Base-by-base conservation (phyloP, 2,888 invertebrate genomes). In the Ptycholaimellus sp. region DNA sequence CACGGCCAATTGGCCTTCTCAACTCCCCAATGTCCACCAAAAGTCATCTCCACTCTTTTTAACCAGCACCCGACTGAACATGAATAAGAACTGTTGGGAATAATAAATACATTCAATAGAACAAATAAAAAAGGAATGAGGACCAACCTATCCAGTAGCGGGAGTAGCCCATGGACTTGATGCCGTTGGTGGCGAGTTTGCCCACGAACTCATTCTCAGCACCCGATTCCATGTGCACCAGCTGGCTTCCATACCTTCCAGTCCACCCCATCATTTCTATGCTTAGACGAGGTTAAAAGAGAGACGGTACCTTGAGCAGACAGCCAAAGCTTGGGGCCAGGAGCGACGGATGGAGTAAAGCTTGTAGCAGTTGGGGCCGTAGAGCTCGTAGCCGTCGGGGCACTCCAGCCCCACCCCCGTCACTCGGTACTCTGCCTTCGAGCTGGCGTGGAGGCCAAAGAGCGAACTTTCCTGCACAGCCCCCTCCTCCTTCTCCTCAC, bases 121-220 rank as follows among this genome's bases (percentile, higher is more conserved):
- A 13, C 13, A 33, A 33, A 13, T n/a, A 21, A 32, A 20, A 30
- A 35, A 37, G 33, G 19, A 33, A 17, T 32, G 2, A n/a, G n/a
- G 17, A 37, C 38, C 17, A 6, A 42, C 52, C 52, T 22, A 54
- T 51, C 54, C 53, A 54, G 30, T 44, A 47, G 14, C 51, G 48
- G 9, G 45, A 39, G 4, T 31, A 20, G 17, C 43, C 42, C 7
- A 35, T 42, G 22, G 46, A 36, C 17, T 45, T 40, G 6, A 48
- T 46, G 2, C 51, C 50, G 14, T 42, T 44, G 9, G 43, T 68
- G 30, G 79, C 75, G 67, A 85, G 71, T 43, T 69, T 69, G 41
- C 79, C 72, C 19, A 85, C 78, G 64, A 79, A 72, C 60, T 83
- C 82, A 65, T 87, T 87, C 67, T 87, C 83, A 45, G 71, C 69